Percentiles rank a stretch among this genome's conserved stretches.
phyloP scores from a whole-genome alignment of 2,113 vertebrate genomes.

The Miniopterus natalensis region DNA sequence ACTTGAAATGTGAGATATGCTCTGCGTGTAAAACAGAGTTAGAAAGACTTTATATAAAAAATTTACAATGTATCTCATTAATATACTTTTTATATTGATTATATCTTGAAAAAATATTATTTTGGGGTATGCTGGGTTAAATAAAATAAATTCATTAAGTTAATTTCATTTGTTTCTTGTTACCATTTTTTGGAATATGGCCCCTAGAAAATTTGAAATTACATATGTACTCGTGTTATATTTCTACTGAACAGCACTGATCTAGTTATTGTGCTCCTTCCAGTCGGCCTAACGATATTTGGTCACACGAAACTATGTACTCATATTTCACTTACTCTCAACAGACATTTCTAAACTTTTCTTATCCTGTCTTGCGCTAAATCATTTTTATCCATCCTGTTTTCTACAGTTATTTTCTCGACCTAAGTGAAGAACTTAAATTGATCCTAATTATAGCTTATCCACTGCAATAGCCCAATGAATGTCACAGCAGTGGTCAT shows the following conservation, averaged over 20 bases:
- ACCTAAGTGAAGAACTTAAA: background rate
- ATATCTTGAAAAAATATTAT: background rate
- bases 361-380: conserved; percentile 1
- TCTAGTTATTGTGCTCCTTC: background rate
- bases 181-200: background rate
- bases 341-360: conserved; percentile 17
- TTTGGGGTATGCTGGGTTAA: background rate
- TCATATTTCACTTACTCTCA: conserved; percentile 10
- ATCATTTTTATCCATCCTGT: conserved; percentile 10
- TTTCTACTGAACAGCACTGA: background rate
- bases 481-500: background rate
- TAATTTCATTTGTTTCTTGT: background rate
- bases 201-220: background rate
- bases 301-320: background rate
- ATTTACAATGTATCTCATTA: background rate
- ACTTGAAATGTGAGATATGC: background rate
- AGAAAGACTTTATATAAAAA: background rate
- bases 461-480: background rate
- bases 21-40: background rate
- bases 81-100: background rate
- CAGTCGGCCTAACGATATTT: background rate
- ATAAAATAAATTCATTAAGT: conserved; percentile 11
- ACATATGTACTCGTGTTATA: background rate
- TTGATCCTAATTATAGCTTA: conserved; percentile 29
- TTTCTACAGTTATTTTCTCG: conserved; percentile 41